These are phyloP conservation scores for Cyrtonyx montezumae DNA, from an alignment of 2,113 vertebrate genomes.

Conservation along the genomic window DNA sequence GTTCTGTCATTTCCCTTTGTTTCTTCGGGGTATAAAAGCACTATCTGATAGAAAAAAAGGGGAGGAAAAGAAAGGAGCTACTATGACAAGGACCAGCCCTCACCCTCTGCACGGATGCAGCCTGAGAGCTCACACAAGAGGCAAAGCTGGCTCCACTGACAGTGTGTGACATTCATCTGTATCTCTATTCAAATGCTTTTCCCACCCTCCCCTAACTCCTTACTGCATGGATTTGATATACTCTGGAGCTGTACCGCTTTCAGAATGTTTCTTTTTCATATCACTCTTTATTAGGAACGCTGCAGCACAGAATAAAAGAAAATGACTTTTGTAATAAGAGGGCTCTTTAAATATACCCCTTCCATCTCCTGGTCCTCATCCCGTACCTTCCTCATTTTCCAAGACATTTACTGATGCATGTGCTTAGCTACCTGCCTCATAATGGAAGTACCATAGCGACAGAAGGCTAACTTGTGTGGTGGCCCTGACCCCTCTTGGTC, in stretches of 20 bases:
- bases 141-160: neutral
- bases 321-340: neutral
- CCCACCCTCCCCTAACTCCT: neutral
- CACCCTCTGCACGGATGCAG: neutral
- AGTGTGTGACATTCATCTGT: neutral
- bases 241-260: conserved; percentile 48
- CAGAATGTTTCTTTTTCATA: neutral
- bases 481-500: neutral
- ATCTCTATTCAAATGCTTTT: neutral
- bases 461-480: neutral
- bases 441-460: conserved; percentile 34
- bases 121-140: neutral
- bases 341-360: neutral
- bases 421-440: neutral
- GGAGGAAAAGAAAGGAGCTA: neutral
- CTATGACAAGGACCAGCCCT: neutral
- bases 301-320: neutral
- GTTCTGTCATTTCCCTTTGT: neutral
- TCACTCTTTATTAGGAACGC: neutral
- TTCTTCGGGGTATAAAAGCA: neutral
- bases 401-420: neutral
- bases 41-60: neutral
- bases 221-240: neutral
- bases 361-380: neutral
- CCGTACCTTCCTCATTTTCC: conserved; percentile 13